Percentiles rank a stretch among this genome's conserved stretches.
Conservation (phyloP, 2,888 invertebrate genomes). For the Laothoe populi region DNA sequence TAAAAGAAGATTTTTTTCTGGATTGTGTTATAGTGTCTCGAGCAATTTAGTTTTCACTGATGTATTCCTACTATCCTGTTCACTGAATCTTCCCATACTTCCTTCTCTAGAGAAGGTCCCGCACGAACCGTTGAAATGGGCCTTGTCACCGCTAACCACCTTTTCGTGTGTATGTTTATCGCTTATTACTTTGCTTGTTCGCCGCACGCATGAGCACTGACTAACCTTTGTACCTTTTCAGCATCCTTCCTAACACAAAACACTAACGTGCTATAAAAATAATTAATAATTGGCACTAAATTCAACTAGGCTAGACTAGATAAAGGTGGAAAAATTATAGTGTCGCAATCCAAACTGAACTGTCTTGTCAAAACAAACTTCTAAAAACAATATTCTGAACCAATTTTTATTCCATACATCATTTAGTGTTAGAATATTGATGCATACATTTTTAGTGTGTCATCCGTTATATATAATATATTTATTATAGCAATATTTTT, state of each 20-base stretch:
- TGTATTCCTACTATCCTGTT: slow-evolving; percentile 19
- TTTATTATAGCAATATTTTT: too few relatives aligned
- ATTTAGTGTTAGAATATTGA: too few relatives aligned
- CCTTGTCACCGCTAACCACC: slow-evolving; percentile 73
- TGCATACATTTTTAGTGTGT: too few relatives aligned
- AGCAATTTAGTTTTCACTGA: slow-evolving; percentile 10
- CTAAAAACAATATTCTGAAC: neutral
- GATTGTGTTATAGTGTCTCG: neutral
- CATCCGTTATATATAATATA: too few relatives aligned
- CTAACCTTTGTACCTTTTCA: slow-evolving; percentile 82
- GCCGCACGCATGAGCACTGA: slow-evolving; percentile 80
- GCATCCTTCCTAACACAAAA: slow-evolving; percentile 77
- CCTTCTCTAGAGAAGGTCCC: slow-evolving; percentile 45
- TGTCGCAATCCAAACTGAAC: neutral
- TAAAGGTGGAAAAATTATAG: neutral
- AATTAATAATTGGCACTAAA: slow-evolving; percentile 49
- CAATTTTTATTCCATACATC: too few relatives aligned
- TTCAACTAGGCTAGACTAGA: slow-evolving; percentile 34
- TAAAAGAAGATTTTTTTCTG: neutral
- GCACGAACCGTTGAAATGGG: slow-evolving; percentile 47
- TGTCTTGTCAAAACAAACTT: slow-evolving; percentile 16
- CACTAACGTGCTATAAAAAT: slow-evolving; percentile 61
- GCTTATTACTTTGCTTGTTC: slow-evolving; percentile 77
- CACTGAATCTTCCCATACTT: slow-evolving; percentile 30
- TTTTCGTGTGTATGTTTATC: slow-evolving; percentile 57